Percentiles rank a stretch among this genome's conserved stretches.
Conservation (phyloP, 1,140 invertebrate genomes). For the honey bee (Apis mellifera) region Amel_HAv3.1 CM009939.2:8085001-8085500, state of each 20-base stretch:
- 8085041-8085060: no score
- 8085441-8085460: no score
- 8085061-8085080: no score
- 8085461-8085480: no score
- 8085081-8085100: background rate
- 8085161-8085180: conserved; percentile 5
- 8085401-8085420: no score
- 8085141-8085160: conserved; percentile 5
- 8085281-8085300: conserved; percentile 58
- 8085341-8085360: conserved; percentile 98
- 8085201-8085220: conserved; percentile 50
- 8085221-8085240: conserved; percentile 34
- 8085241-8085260: conserved; percentile 37
- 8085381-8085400: no score
- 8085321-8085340: conserved; percentile 99
- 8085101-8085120: background rate
- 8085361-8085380: conserved; percentile 81
- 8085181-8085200: conserved; percentile 45
- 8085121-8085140: conserved; percentile 53
- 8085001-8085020: no score
- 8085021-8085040: no score
- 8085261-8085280: conserved; percentile 36
- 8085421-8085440: no score
- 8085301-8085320: conserved; percentile 90
- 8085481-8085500: no score